phyloP scores from a whole-genome alignment of 1,140 invertebrate species.

The Hycleus cichorii region DNA sequence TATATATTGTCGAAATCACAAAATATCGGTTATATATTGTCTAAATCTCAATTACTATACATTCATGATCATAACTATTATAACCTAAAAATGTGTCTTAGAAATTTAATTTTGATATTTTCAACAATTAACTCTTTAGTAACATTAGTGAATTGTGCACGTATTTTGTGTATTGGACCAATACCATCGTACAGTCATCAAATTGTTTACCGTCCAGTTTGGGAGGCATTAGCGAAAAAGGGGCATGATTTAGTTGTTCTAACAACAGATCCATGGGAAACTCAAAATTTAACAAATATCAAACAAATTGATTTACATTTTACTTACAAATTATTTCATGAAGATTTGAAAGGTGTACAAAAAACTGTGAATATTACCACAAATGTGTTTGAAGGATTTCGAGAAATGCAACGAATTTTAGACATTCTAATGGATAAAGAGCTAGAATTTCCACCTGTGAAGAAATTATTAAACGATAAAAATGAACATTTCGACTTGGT shows the following conservation, averaged over 20 bases:
- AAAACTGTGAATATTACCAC: not conserved
- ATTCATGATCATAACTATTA: too few species aligned
- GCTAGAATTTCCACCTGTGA: constrained; percentile 27
- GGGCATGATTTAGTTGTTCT: constrained; percentile 44
- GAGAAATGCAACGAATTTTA: constrained; percentile 1
- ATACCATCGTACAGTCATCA: constrained; percentile 44
- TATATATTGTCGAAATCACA: too few species aligned
- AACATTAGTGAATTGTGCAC: constrained; percentile 5
- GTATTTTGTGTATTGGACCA: constrained; percentile 39
- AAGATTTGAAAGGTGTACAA: constrained; percentile 1
- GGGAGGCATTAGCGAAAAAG: constrained; percentile 26
- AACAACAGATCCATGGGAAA: constrained; percentile 35
- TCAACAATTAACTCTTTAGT: too few species aligned
- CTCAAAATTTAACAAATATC: constrained; percentile 17
- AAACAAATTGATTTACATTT: constrained; percentile 14
- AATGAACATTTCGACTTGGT: constrained; percentile 38
- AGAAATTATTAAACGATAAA: constrained; percentile 31
- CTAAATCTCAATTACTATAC: too few species aligned
- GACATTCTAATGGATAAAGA: constrained; percentile 5
- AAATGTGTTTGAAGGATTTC: not conserved
- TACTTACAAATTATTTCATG: constrained; percentile 7
- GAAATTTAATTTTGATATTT: too few species aligned
- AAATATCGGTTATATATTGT: too few species aligned
- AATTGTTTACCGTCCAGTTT: constrained; percentile 36
- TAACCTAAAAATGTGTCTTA: too few species aligned